A percentile compares a stretch with the other conserved stretches of the same genome.
These are phyloP conservation scores for Sebastes steindachneri DNA, from an alignment of 2,797 vertebrate genomes.

Conservation along the genomic window DNA sequence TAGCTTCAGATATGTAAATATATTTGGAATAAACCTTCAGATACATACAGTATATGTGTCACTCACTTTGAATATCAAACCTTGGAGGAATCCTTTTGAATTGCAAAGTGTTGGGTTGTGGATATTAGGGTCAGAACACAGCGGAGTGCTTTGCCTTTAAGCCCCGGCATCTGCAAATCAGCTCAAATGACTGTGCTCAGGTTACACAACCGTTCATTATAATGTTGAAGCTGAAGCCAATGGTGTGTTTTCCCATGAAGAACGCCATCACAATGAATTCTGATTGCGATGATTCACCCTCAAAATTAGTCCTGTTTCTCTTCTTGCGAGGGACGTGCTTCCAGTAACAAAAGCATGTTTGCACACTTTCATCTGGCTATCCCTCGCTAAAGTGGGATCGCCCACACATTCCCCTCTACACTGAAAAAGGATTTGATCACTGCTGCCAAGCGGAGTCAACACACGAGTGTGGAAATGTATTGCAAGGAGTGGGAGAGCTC, in stretches of 20 bases:
- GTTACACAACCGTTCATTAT: conserved; percentile 67
- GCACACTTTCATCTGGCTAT: conserved; percentile 68
- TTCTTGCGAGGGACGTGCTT: conserved; percentile 62
- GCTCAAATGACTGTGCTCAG: conserved; percentile 29
- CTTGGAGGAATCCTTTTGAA: conserved; percentile 1
- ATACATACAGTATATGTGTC: background rate
- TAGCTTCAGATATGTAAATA: background rate
- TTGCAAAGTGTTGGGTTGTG: conserved; percentile 13
- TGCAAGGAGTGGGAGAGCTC: conserved; percentile 57
- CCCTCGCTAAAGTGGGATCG: conserved; percentile 68
- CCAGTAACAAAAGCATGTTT: conserved; percentile 74
- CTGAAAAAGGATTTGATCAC: conserved; percentile 69
- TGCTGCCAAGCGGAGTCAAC: conserved; percentile 62
- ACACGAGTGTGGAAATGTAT: conserved; percentile 55
- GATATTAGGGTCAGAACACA: conserved; percentile 23
- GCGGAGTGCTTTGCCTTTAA: conserved; percentile 15
- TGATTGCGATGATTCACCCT: conserved; percentile 76
- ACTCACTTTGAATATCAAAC: background rate
- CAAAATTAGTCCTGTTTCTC: conserved; percentile 70
- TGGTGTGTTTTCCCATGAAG: conserved; percentile 45
- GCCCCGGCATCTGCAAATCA: conserved; percentile 39
- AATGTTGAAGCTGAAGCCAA: conserved; percentile 40
- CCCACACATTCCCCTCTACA: conserved; percentile 71
- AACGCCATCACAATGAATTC: conserved; percentile 56
- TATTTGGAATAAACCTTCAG: background rate